phyloP scores from a whole-genome alignment of 2,888 invertebrate species.

The Coleophora flavipennella region DNA sequence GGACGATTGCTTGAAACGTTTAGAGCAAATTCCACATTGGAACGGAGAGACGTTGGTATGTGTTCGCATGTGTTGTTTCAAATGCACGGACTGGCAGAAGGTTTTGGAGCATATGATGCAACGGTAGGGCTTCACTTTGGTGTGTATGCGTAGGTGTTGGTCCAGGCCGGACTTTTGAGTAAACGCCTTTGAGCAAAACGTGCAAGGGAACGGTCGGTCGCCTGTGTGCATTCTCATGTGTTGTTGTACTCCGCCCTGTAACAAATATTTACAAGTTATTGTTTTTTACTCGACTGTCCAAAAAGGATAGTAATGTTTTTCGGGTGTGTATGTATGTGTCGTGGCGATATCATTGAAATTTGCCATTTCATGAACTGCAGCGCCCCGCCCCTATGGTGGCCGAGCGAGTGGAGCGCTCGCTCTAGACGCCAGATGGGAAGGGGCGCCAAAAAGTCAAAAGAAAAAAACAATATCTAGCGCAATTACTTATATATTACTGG shows the following conservation, averaged over 20 bases:
- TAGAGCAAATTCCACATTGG: constrained; percentile 32
- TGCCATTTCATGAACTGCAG: too few species aligned
- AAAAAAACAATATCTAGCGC: too few species aligned
- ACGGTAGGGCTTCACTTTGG: constrained; percentile 50
- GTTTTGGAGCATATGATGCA: constrained; percentile 55
- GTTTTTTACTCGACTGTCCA: too few species aligned
- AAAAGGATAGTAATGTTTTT: too few species aligned
- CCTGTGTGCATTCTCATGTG: constrained; percentile 58
- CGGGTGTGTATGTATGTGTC: too few species aligned
- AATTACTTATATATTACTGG: too few species aligned
- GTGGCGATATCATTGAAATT: too few species aligned
- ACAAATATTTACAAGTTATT: too few species aligned
- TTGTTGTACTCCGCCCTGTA: constrained; percentile 46
- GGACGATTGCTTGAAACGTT: constrained; percentile 52
- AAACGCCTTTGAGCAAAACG: constrained; percentile 52
- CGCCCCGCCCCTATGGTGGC: too few species aligned
- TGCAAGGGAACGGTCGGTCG: constrained; percentile 51
- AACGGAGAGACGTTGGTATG: constrained; percentile 51
- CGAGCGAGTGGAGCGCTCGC: too few species aligned
- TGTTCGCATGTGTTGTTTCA: constrained; percentile 60
- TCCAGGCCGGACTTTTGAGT: constrained; percentile 62
- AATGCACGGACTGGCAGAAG: constrained; percentile 55
- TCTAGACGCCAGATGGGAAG: too few species aligned
- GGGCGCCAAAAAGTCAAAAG: too few species aligned
- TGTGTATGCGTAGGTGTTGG: constrained; percentile 58